phyloP scores from a whole-genome alignment of 1,140 invertebrate genomes.

The Anoplophora glabripennis region DNA sequence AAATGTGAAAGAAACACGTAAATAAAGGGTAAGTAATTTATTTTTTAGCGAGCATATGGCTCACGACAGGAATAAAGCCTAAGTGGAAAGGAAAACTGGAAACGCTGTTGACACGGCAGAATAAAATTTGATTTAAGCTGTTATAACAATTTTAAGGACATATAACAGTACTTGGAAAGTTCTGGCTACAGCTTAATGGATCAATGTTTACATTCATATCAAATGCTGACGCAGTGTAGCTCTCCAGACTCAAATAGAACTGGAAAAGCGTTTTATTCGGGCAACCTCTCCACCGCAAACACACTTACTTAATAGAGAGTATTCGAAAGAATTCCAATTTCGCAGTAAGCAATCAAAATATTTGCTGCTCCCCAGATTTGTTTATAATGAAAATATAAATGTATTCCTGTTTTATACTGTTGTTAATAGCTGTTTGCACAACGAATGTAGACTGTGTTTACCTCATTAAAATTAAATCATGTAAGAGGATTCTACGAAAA shows the following conservation, averaged over 20 bases:
- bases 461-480: no score
- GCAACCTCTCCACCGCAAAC: conserved; percentile 15
- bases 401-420: no score
- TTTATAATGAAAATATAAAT: neutral
- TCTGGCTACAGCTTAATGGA: conserved; percentile 26
- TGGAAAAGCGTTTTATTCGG: conserved; percentile 13
- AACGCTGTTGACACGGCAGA: neutral
- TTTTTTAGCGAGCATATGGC: no score
- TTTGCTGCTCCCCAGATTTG: conserved; percentile 13
- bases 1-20: no score
- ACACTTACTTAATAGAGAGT: conserved; percentile 18
- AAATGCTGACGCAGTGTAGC: conserved; percentile 13
- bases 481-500: no score
- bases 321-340: conserved; percentile 20
- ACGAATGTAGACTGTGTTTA: no score
- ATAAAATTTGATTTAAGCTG: neutral
- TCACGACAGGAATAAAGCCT: no score
- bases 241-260: conserved; percentile 10
- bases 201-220: conserved; percentile 33
- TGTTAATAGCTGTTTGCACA: no score
- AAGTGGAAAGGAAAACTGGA: conserved; percentile 1
- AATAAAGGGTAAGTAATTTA: no score
- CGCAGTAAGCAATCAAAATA: conserved; percentile 13
- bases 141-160: conserved; percentile 3
- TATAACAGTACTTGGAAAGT: conserved; percentile 9